phyloP scores from a whole-genome alignment of 2,888 invertebrate species.

The Ramazzottius varieornatus region DNA sequence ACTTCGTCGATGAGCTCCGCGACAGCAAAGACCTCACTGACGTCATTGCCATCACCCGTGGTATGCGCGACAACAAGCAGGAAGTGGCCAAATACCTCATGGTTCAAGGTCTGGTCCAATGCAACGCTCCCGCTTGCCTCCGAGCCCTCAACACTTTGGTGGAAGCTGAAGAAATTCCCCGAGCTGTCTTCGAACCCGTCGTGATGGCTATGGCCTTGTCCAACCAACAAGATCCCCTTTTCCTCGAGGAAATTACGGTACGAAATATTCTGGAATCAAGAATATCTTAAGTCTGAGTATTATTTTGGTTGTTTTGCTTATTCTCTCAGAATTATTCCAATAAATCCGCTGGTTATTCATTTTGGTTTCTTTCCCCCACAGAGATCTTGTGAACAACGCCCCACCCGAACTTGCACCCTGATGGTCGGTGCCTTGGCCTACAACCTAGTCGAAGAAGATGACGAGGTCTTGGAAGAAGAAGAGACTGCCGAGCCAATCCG shows the following conservation, averaged over 20 bases:
- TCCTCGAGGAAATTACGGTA: not conserved
- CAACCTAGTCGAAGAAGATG: not conserved
- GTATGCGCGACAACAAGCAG: not conserved
- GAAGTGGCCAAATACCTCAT: not conserved
- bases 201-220: not conserved
- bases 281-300: not conserved
- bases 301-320: too few species aligned
- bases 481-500: not conserved
- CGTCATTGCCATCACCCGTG: not conserved
- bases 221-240: slow-evolving; percentile 1
- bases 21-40: not conserved
- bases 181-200: not conserved
- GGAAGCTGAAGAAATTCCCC: not conserved
- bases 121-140: slow-evolving; percentile 2
- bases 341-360: too few species aligned
- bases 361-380: too few species aligned
- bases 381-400: not conserved
- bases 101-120: not conserved
- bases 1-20: not conserved
- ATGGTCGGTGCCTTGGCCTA: not conserved
- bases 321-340: too few species aligned
- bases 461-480: not conserved
- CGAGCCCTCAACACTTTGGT: not conserved
- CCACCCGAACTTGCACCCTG: not conserved
- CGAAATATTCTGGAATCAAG: not conserved